Percentiles rank a stretch among this genome's conserved stretches.
phyloP scores from a whole-genome alignment of 1,140 invertebrate genomes.

The Formica exsecta region DNA sequence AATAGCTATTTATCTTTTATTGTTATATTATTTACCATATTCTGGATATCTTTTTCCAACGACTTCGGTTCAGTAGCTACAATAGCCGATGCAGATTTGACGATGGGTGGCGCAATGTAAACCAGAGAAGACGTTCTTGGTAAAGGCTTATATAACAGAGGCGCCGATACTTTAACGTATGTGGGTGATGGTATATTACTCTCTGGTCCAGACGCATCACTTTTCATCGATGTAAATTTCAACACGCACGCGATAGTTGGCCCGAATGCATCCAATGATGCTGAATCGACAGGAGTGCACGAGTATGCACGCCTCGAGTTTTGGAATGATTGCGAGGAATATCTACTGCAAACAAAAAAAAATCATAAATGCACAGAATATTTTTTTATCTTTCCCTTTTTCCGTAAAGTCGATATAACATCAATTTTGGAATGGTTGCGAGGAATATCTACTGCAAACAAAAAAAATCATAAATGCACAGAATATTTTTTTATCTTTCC shows the following conservation, averaged over 20 bases:
- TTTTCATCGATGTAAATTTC: constrained; percentile 38
- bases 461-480: no score
- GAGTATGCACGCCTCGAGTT: constrained; percentile 58
- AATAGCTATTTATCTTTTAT: background rate
- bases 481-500: background rate
- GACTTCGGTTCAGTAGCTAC: constrained; percentile 65
- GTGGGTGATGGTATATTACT: constrained; percentile 41
- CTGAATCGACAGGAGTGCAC: constrained; percentile 64
- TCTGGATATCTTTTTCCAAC: constrained; percentile 56
- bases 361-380: no score
- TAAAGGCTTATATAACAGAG: constrained; percentile 72
- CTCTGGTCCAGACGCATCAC: background rate
- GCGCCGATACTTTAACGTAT: constrained; percentile 74
- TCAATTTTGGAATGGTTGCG: background rate
- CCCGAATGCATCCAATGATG: constrained; percentile 20
- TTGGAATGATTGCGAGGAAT: background rate
- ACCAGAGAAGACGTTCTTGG: constrained; percentile 72
- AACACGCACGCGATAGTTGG: constrained; percentile 71
- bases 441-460: constrained; percentile 4
- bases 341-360: background rate
- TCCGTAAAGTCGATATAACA: no score
- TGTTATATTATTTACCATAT: constrained; percentile 46
- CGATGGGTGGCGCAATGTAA: constrained; percentile 75
- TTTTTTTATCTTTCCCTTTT: background rate
- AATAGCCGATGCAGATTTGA: constrained; percentile 73